Evolutionary conservation across 2,797 vertebrate genomes (phyloP).

Genomic region (Anabas testudineus): DNA sequence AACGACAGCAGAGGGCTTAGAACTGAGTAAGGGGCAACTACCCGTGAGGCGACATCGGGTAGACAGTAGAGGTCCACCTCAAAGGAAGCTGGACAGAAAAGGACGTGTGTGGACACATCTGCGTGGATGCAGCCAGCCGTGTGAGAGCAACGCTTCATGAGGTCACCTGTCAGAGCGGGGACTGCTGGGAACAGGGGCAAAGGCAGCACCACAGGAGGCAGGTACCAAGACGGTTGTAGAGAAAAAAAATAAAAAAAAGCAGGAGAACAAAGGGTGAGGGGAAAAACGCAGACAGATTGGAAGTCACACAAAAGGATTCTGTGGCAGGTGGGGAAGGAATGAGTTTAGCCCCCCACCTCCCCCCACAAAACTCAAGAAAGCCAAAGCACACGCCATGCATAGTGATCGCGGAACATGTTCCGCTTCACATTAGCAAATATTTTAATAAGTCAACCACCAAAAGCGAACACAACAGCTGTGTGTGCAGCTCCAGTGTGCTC

Average conservation of each 20-base stretch:
- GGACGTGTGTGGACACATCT: slow-evolving; percentile 81
- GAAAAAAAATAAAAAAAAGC: background rate
- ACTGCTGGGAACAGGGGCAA: slow-evolving; percentile 71
- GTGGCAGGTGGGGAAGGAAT: background rate
- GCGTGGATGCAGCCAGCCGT: slow-evolving; percentile 75
- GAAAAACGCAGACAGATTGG: slow-evolving; percentile 15
- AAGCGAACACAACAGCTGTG: slow-evolving; percentile 10
- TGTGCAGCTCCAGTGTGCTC: background rate
- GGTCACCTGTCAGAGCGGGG: slow-evolving; percentile 79
- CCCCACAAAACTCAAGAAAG: slow-evolving; percentile 4
- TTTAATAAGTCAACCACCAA: background rate
- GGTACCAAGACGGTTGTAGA: slow-evolving; percentile 40
- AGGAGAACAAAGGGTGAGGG: slow-evolving; percentile 27
- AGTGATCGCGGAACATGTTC: background rate
- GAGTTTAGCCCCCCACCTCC: slow-evolving; percentile 9
- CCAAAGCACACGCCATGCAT: background rate
- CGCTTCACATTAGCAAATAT: background rate
- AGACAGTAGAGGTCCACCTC: slow-evolving; percentile 64
- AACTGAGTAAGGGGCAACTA: slow-evolving; percentile 29
- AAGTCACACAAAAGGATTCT: slow-evolving; percentile 14
- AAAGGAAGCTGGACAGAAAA: slow-evolving; percentile 70
- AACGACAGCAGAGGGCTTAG: slow-evolving; percentile 58
- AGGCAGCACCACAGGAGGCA: slow-evolving; percentile 61
- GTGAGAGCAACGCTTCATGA: slow-evolving; percentile 64
- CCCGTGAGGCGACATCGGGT: slow-evolving; percentile 52